Percentiles rank a stretch among this genome's conserved stretches.
Evolutionary conservation across 2,113 vertebrate species (phyloP).

Genomic region (Etia nguti): DNA sequence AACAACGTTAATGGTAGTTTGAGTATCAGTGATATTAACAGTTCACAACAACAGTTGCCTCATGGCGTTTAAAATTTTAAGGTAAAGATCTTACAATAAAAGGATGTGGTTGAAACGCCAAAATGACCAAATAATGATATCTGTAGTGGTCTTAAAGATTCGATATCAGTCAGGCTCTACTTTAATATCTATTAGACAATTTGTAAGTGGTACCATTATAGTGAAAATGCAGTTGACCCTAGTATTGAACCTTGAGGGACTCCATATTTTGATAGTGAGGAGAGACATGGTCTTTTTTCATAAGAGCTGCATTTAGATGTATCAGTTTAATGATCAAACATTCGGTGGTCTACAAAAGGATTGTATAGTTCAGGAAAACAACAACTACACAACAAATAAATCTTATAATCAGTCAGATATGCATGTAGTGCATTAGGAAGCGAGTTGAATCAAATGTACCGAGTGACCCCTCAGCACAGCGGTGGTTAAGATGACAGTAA

Average conservation of each 20-base stretch:
- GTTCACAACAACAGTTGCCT: neutral
- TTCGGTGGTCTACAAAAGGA: neutral
- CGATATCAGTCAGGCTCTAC: neutral
- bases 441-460: neutral
- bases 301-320: neutral
- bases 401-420: accelerated
- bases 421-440: neutral
- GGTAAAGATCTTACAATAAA: neutral
- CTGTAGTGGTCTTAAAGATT: neutral
- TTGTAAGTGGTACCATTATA: neutral
- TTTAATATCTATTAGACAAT: neutral
- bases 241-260: neutral
- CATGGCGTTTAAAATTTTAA: neutral
- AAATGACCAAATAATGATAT: neutral
- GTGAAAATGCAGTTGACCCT: accelerated
- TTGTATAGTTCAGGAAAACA: neutral
- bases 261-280: neutral
- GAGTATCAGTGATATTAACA: neutral
- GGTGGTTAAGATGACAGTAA: neutral
- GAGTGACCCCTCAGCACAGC: neutral
- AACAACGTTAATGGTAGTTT: neutral
- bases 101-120: neutral
- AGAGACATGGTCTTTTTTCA: neutral
- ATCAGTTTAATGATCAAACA: neutral
- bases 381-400: neutral